These are phyloP conservation scores for Melolontha melolontha DNA, from an alignment of 2,888 invertebrate genomes.

Conservation along the genomic window DNA sequence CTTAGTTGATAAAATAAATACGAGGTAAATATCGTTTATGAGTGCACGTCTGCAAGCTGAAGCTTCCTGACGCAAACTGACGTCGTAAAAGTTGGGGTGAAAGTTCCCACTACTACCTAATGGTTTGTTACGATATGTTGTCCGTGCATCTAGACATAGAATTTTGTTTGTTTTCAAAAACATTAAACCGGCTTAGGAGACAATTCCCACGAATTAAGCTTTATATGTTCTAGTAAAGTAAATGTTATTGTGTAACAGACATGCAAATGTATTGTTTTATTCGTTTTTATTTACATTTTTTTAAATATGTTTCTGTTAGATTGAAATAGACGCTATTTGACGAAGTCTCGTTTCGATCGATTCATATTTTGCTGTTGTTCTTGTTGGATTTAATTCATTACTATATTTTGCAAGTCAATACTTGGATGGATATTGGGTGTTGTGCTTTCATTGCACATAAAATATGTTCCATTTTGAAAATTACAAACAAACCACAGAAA, in stretches of 20 bases:
- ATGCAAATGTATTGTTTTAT: neutral
- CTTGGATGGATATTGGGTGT: too few relatives aligned
- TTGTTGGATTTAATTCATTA: too few relatives aligned
- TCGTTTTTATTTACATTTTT: too few relatives aligned
- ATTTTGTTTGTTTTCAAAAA: constrained; percentile 19
- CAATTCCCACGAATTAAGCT: neutral
- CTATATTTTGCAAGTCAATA: too few relatives aligned
- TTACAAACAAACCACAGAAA: too few relatives aligned
- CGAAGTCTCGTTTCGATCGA: too few relatives aligned
- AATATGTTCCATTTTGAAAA: too few relatives aligned
- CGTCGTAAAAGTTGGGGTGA: constrained; percentile 31
- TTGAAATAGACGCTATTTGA: too few relatives aligned
- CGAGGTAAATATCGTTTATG: constrained; percentile 20
- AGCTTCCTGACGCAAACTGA: constrained; percentile 9
- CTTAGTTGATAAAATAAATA: constrained; percentile 20
- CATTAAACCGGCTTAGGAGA: neutral
- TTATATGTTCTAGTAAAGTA: neutral
- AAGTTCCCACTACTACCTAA: constrained; percentile 33
- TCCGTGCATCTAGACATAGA: constrained; percentile 3
- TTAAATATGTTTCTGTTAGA: too few relatives aligned
- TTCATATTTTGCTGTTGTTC: too few relatives aligned
- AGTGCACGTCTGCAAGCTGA: constrained; percentile 11
- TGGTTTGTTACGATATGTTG: constrained; percentile 27
- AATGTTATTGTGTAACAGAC: neutral
- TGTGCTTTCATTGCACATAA: too few relatives aligned